Conservation (phyloP, 2,888 invertebrate species). For the Pardosa pseudoannulata region DNA sequence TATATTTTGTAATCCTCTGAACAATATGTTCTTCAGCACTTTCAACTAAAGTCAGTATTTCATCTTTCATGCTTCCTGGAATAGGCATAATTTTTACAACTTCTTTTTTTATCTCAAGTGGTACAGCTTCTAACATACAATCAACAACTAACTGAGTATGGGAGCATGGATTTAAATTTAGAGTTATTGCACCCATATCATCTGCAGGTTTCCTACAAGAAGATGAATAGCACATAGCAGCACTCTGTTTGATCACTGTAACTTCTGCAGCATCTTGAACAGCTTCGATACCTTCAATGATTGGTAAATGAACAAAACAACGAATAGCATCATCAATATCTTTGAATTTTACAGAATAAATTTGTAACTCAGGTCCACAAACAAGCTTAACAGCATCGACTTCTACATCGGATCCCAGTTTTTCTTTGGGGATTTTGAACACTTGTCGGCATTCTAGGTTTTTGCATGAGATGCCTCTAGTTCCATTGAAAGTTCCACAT, state of each 20-base stretch:
- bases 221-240: constrained; percentile 81
- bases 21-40: constrained; percentile 82
- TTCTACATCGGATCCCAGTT: constrained; percentile 78
- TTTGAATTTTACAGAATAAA: constrained; percentile 84
- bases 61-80: constrained; percentile 81
- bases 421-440: constrained; percentile 82
- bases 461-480: constrained; percentile 84
- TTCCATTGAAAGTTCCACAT: constrained; percentile 87
- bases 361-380: constrained; percentile 81
- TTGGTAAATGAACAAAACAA: constrained; percentile 84
- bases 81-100: constrained; percentile 82
- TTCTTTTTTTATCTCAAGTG: constrained; percentile 82
- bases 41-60: constrained; percentile 82
- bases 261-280: constrained; percentile 73
- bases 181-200: constrained; percentile 52
- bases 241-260: constrained; percentile 78
- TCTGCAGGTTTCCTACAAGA: constrained; percentile 77
- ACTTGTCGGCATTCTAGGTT: constrained; percentile 84
- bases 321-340: constrained; percentile 85
- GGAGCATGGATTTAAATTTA: constrained; percentile 79
- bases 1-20: constrained; percentile 84
- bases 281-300: constrained; percentile 73
- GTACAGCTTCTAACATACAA: constrained; percentile 82
- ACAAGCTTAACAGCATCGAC: constrained; percentile 84
- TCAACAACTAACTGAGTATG: constrained; percentile 83